Base-by-base conservation (phyloP, 2,888 invertebrate genomes). In the Aphelenchoides bicaudatus region DNA sequence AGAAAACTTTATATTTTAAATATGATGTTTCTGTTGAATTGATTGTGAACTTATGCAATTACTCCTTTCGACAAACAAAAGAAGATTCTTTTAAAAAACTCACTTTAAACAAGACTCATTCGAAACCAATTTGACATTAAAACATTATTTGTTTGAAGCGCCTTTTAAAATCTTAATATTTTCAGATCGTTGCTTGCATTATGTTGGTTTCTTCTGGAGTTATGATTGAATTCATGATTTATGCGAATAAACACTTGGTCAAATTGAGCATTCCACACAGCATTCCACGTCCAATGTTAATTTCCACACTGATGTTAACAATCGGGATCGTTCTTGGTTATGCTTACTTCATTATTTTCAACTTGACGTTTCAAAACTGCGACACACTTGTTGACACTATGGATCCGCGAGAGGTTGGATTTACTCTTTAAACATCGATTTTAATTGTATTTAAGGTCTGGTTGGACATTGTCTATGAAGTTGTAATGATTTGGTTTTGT, bases 291-390 rank as follows among this genome's bases (percentile, higher is more conserved):
- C 76, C 76, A 0, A 75, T 73, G 1, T 52, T 76, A 1, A 62
- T 75, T 48, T 67, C 69, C 8, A 73, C 74, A 1, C 63, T 76
- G 23, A 72, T 67, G 6, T 55, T 76, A 50, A 77, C 76, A 1
- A 63, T 74, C 5, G 76, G 76, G n/a, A 76, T 76, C 39, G 66
- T 67, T 25, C 58, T 76, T 19, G 76, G 76, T 23, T 76, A 77
- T 54, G 66, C 75, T 25, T 76, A 76, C 56, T 74, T 75, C 53
- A 69, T 76, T 39, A 62, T 74, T 1, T 74, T 70, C 63, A 70
- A 74, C 48, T 72, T 71, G 39, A 67, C 73, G 2, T 62, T 67
- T 29, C 43, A 48, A 53, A 55, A 66, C 47, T 61, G 61, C 34
- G 61, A 61, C 31, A 34, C 38, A 28, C 65, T 61, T 28, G 66